Conservation (phyloP, 2,888 invertebrate species). For the Rhorus exstirpatorius region DNA sequence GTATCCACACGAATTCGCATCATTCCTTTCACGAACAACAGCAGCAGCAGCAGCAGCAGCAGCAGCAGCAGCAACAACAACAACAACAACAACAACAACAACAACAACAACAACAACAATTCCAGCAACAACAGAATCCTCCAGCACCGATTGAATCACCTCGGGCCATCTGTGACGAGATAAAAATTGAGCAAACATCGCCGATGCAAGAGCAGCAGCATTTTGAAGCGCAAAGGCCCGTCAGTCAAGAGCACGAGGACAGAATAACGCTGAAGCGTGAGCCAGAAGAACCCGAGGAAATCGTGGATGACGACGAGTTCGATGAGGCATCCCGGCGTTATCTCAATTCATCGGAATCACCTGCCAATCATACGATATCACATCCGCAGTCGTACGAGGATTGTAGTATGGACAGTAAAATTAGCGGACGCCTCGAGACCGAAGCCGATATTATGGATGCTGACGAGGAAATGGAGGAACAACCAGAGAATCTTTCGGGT, state of each 20-base stretch:
- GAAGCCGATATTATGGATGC: slow-evolving; percentile 89
- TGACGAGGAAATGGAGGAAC: slow-evolving; percentile 90
- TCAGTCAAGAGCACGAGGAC: slow-evolving; percentile 75
- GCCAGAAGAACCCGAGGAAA: slow-evolving; percentile 89
- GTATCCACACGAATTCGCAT: slow-evolving; percentile 81
- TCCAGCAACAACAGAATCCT: slow-evolving; percentile 47
- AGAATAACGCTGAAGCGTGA: slow-evolving; percentile 90
- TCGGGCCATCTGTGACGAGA: slow-evolving; percentile 63
- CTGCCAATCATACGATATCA: slow-evolving; percentile 85
- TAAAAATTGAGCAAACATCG: slow-evolving; percentile 69
- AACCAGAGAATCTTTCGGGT: slow-evolving; percentile 93
- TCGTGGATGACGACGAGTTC: slow-evolving; percentile 87
- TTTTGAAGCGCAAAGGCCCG: slow-evolving; percentile 76
- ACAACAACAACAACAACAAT: slow-evolving; percentile 65
- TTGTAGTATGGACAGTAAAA: slow-evolving; percentile 92
- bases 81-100: slow-evolving; percentile 67
- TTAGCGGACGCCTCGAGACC: slow-evolving; percentile 88
- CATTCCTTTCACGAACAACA: slow-evolving; percentile 82
- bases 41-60: slow-evolving; percentile 66
- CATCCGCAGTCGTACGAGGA: slow-evolving; percentile 91
- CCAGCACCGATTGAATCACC: slow-evolving; percentile 55
- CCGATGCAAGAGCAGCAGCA: slow-evolving; percentile 77
- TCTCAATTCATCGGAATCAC: slow-evolving; percentile 79
- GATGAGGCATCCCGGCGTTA: slow-evolving; percentile 81
- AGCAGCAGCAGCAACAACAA: slow-evolving; percentile 66